These are phyloP conservation scores for Ctenoplectra terminalis DNA, from an alignment of 1,140 invertebrate species.

Conservation along the genomic window DNA sequence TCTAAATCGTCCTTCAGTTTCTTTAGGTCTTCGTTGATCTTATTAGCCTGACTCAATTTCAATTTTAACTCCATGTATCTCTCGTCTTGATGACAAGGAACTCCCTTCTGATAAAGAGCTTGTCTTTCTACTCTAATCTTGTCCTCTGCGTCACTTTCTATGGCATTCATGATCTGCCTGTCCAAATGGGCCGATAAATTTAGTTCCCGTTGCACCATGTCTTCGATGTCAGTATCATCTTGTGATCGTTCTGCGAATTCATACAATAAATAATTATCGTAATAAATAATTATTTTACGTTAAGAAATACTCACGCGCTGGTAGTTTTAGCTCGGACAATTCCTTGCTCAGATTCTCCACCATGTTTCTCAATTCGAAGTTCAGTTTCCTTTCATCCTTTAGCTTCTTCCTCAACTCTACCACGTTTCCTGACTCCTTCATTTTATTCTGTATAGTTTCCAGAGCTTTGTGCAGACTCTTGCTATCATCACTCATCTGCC, in stretches of 20 bases:
- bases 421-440: conserved; percentile 81
- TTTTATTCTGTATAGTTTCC: conserved; percentile 82
- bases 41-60: conserved; percentile 70
- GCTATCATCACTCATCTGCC: conserved; percentile 83
- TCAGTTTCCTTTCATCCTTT: conserved; percentile 77
- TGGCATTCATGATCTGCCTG: conserved; percentile 84
- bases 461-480: conserved; percentile 81
- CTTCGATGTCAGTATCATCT: conserved; percentile 82
- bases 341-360: conserved; percentile 77
- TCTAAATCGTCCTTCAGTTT: conserved; percentile 79
- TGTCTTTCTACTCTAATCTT: conserved; percentile 26
- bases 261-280: background rate
- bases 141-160: conserved; percentile 80
- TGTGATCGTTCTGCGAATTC: conserved; percentile 39
- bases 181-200: conserved; percentile 85
- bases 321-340: conserved; percentile 71
- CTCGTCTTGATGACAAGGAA: conserved; percentile 53
- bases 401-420: conserved; percentile 78
- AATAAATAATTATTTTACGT: background rate
- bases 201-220: conserved; percentile 85
- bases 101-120: conserved; percentile 43
- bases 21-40: conserved; percentile 81
- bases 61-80: conserved; percentile 65
- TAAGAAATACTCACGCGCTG: conserved; percentile 7
- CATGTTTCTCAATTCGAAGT: conserved; percentile 74